These are phyloP conservation scores for Ecliptopera silaceata DNA, from an alignment of 2,888 invertebrate genomes.

Conservation along the genomic window DNA sequence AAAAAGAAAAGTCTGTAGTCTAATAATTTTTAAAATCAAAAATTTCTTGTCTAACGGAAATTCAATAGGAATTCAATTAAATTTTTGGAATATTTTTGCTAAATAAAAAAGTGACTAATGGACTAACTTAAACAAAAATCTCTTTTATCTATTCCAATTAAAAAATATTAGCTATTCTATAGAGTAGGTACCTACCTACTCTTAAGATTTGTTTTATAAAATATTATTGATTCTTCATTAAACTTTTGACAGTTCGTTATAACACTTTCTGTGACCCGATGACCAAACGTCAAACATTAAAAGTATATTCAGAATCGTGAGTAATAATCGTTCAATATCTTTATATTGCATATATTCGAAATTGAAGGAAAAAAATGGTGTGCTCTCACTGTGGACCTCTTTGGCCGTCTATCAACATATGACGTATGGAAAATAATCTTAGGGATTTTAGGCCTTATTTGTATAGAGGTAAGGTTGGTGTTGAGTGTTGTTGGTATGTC, in stretches of 20 bases:
- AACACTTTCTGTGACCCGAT: conserved; percentile 55
- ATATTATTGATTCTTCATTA: conserved; percentile 44
- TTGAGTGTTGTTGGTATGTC: conserved; percentile 56
- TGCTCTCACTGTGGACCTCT: conserved; percentile 65
- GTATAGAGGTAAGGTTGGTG: conserved; percentile 36
- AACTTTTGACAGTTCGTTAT: conserved; percentile 54
- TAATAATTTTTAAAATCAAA: too few relatives aligned
- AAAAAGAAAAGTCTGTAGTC: too few relatives aligned
- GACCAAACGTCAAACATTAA: conserved; percentile 52
- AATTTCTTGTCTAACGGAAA: too few relatives aligned
- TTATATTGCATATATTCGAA: conserved; percentile 74
- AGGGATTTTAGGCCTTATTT: conserved; percentile 41
- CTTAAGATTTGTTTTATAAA: too few relatives aligned
- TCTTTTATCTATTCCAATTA: too few relatives aligned
- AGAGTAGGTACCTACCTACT: conserved; percentile 7
- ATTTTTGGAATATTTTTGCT: too few relatives aligned
- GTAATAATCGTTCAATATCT: conserved; percentile 78
- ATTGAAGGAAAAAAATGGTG: conserved; percentile 57
- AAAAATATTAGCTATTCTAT: too few relatives aligned
- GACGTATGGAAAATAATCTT: conserved; percentile 57
- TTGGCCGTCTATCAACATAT: conserved; percentile 79
- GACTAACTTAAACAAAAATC: too few relatives aligned
- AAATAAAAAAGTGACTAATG: too few relatives aligned
- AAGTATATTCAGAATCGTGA: conserved; percentile 53
- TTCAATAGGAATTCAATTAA: too few relatives aligned